Conservation (phyloP, 2,888 invertebrate species). For the Chymomyza procnemis region DNA sequence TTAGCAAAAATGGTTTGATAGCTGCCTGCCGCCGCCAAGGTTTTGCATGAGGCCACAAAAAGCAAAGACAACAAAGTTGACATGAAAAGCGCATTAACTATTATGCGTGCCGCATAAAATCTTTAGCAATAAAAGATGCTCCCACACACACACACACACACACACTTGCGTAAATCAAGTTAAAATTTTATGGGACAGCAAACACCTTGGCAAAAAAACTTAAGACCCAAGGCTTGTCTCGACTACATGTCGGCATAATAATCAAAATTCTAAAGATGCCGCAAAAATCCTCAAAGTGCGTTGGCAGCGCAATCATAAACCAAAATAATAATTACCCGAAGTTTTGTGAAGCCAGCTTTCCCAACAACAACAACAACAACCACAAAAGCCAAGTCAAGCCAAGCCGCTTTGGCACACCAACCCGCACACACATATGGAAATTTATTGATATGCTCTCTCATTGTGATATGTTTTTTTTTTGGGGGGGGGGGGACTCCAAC, state of each 20-base stretch:
- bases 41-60: background rate
- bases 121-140: conserved; percentile 54
- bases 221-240: background rate
- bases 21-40: background rate
- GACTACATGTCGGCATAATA: conserved; percentile 40
- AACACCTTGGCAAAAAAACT: conserved; percentile 46
- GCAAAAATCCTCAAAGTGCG: conserved; percentile 45
- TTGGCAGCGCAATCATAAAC: conserved; percentile 55
- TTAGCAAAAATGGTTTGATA: background rate
- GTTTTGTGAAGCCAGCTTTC: conserved; percentile 59
- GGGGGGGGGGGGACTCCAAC: too few species aligned
- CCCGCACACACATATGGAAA: conserved; percentile 39
- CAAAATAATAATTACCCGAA: conserved; percentile 71
- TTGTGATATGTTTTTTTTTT: conserved; percentile 61
- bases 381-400: conserved; percentile 37
- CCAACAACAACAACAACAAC: conserved; percentile 34
- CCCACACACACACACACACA: conserved; percentile 8
- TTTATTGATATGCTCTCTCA: conserved; percentile 65
- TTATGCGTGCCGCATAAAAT: conserved; percentile 60
- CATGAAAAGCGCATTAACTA: conserved; percentile 66
- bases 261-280: conserved; percentile 62
- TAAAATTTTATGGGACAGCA: conserved; percentile 57
- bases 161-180: conserved; percentile 40
- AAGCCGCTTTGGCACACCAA: background rate
- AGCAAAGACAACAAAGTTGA: conserved; percentile 17